Evolutionary conservation across 2,888 invertebrate species (phyloP).

Genomic region (Petrolisthes manimaculis): DNA sequence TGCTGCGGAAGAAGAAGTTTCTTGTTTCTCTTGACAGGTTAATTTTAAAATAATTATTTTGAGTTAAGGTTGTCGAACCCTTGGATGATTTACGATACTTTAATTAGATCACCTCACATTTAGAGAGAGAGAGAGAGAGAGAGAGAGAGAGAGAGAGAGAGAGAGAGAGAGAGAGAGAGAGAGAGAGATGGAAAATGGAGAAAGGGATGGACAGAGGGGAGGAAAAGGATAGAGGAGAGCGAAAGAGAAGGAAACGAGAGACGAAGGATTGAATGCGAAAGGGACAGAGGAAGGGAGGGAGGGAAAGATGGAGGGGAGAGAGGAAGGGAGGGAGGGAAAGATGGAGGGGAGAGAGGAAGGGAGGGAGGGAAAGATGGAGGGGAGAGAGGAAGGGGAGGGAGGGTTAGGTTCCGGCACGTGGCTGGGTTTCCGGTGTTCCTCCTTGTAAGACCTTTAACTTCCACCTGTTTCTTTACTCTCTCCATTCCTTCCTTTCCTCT

Average conservation of each 20-base stretch:
- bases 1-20: too few species aligned
- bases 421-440: not conserved
- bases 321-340: not conserved
- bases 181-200: not conserved
- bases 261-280: not conserved
- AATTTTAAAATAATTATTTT: too few species aligned
- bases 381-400: not conserved
- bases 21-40: too few species aligned
- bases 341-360: not conserved
- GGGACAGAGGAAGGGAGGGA: not conserved
- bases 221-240: not conserved
- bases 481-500: too few species aligned
- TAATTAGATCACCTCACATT: too few species aligned
- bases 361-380: not conserved
- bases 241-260: not conserved
- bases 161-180: not conserved
- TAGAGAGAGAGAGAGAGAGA: too few species aligned
- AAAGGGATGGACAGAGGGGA: not conserved
- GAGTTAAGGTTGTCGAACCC: too few species aligned
- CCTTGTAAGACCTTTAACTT: not conserved
- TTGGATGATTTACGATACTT: too few species aligned
- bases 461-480: not conserved
- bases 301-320: not conserved
- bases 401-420: not conserved
- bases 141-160: too few species aligned